Evolutionary conservation across 2,888 invertebrate species (phyloP), one percentile per base, ranked within the genome.

Genomic region (Leptinotarsa haldemani): DNA sequence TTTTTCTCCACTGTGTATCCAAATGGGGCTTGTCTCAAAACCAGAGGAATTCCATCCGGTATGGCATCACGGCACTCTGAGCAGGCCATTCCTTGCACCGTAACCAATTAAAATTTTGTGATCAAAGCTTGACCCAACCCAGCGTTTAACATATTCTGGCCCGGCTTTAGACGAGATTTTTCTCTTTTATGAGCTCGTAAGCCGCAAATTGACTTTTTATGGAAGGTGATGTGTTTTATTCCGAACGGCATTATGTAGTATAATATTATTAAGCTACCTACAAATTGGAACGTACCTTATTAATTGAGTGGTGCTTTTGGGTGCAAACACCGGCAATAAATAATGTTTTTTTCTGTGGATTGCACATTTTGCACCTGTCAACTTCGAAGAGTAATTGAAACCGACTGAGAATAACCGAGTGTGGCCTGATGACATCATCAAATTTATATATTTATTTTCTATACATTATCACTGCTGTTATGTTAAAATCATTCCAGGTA

Each of bases 101-200:
- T 79, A 81, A 80, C 81, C 81, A 82, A 82, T 82, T 82, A 82
- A 82, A 80, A 80, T 82, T 82, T 82, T 80, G 81, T 81, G 81
- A 82, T 82, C 82, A 77, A 80, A 78, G 77, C 77, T 77, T 63
- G 76, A 78, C 79, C 79, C 80, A 77, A 76, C 82, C 82, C 82
- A 82, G 64, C 81, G 80, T 82, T 82, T 82, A 82, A 80, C 81
- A 81, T 79, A 80, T 74, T 74, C 73, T 68, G 70, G 73, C 65
- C 72, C 74, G 75, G 72, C 67, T 75, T 70, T 73, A 77, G 74
- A 77, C 74, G 74, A 81, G 78, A 72, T 75, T 76, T 73, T 75
- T 78, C 73, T 71, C 76, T 75, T 79, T 79, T 79, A 78, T 74
- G 69, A 74, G 76, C 74, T 75, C 73, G 67, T 74, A 75, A 78